Conservation (phyloP, 2,888 invertebrate genomes). For the Tupiocoris notatus region DNA sequence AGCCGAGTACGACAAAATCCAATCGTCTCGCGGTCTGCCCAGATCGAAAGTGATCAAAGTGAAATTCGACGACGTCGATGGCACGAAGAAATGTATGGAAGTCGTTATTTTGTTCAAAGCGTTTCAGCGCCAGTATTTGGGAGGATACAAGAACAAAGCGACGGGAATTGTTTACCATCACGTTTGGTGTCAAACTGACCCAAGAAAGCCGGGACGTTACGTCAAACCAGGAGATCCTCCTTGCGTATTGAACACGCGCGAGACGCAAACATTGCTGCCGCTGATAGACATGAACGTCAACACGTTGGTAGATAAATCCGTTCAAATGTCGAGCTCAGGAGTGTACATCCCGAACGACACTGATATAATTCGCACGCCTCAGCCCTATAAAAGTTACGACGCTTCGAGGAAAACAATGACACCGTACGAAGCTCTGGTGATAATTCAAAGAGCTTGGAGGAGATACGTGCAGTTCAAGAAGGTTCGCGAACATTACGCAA, state of each 20-base stretch:
- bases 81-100: constrained; percentile 5
- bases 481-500: constrained; percentile 33
- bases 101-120: constrained; percentile 16
- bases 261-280: constrained; percentile 62
- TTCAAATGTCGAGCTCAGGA: constrained; percentile 51
- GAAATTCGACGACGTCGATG: background rate
- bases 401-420: constrained; percentile 12
- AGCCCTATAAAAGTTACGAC: constrained; percentile 6
- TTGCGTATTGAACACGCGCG: constrained; percentile 55
- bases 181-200: constrained; percentile 67
- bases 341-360: constrained; percentile 63
- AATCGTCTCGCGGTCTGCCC: background rate
- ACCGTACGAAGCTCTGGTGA: constrained; percentile 12
- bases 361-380: constrained; percentile 62
- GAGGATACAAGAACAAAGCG: constrained; percentile 73
- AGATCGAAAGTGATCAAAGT: constrained; percentile 13
- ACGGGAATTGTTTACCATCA: constrained; percentile 74
- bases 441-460: constrained; percentile 30
- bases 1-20: background rate
- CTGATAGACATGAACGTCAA: constrained; percentile 38
- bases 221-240: constrained; percentile 20
- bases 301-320: constrained; percentile 38
- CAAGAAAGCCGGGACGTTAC: background rate
- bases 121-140: constrained; percentile 73
- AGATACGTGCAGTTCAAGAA: constrained; percentile 15